phyloP scores from a whole-genome alignment of 2,888 invertebrate species.

The Pseudeuparius sepicola region DNA sequence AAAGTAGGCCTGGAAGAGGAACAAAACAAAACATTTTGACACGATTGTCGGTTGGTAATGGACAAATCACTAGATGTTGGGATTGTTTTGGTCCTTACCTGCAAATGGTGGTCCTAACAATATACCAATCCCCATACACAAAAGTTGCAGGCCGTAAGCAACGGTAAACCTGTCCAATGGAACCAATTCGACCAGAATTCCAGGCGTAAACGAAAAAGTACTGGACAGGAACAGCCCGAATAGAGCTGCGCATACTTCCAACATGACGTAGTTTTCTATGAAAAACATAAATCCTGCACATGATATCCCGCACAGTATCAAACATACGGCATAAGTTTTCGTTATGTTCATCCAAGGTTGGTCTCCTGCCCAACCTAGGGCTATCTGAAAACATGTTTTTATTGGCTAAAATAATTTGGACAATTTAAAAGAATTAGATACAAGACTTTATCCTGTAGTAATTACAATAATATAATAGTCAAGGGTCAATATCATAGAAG shows the following conservation, averaged over 20 bases:
- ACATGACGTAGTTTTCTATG: slow-evolving; percentile 34
- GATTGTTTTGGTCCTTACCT: slow-evolving; percentile 43
- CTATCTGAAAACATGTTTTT: slow-evolving; percentile 44
- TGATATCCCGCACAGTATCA: slow-evolving; percentile 55
- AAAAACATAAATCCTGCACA: slow-evolving; percentile 48
- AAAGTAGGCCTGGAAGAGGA: slow-evolving; percentile 42
- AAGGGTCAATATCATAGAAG: no score
- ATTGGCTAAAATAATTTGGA: no score
- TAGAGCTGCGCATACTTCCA: slow-evolving; percentile 42
- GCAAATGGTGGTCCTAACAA: slow-evolving; percentile 86
- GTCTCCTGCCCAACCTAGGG: slow-evolving; percentile 85
- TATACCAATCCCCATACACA: slow-evolving; percentile 90
- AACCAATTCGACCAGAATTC: slow-evolving; percentile 79
- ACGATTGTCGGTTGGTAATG: no score
- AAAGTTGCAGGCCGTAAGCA: slow-evolving; percentile 80
- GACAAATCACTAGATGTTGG: neutral
- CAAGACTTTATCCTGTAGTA: no score
- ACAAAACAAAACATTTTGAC: slow-evolving; percentile 3
- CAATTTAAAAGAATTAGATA: no score
- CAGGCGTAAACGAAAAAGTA: slow-evolving; percentile 85
- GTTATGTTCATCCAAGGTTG: slow-evolving; percentile 61
- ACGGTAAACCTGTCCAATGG: slow-evolving; percentile 85
- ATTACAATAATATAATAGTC: no score
- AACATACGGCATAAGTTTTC: slow-evolving; percentile 71
- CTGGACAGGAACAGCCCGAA: slow-evolving; percentile 90